Percentiles rank a stretch among this genome's conserved stretches.
Evolutionary conservation across 2,888 invertebrate genomes (phyloP).

Genomic region (Willowsia nigromaculata): DNA sequence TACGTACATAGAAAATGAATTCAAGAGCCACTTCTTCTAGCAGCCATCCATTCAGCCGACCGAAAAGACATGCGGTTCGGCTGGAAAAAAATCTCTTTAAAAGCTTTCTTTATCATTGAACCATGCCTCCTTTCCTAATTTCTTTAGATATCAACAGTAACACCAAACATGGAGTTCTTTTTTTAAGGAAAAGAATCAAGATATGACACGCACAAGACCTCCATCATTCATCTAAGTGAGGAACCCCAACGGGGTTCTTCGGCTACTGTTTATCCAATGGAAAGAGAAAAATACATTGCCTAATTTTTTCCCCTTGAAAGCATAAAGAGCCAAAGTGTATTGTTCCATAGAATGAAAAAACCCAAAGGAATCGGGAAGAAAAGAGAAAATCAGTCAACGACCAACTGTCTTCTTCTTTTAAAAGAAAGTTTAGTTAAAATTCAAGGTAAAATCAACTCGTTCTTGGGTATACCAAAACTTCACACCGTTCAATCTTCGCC

Average conservation of each 20-base stretch:
- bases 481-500: neutral
- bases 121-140: slow-evolving; percentile 21
- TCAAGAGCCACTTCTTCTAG: slow-evolving; percentile 10
- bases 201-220: slow-evolving; percentile 34
- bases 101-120: slow-evolving; percentile 20
- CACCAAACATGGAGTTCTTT: neutral
- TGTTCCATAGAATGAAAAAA: neutral
- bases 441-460: neutral
- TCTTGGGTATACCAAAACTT: neutral
- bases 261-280: neutral
- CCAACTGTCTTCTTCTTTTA: neutral
- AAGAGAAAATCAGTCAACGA: neutral
- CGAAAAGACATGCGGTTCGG: neutral
- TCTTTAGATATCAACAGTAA: slow-evolving; percentile 10
- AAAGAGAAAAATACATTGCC: neutral
- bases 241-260: neutral
- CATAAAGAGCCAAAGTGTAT: neutral
- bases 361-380: neutral
- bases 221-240: neutral
- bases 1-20: slow-evolving; percentile 29
- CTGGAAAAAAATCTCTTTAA: neutral
- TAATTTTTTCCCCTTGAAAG: neutral
- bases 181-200: slow-evolving; percentile 10
- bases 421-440: slow-evolving; percentile 15
- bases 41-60: neutral